phyloP scores from a whole-genome alignment of 2,888 invertebrate species.

The Ethmia dodecea region DNA sequence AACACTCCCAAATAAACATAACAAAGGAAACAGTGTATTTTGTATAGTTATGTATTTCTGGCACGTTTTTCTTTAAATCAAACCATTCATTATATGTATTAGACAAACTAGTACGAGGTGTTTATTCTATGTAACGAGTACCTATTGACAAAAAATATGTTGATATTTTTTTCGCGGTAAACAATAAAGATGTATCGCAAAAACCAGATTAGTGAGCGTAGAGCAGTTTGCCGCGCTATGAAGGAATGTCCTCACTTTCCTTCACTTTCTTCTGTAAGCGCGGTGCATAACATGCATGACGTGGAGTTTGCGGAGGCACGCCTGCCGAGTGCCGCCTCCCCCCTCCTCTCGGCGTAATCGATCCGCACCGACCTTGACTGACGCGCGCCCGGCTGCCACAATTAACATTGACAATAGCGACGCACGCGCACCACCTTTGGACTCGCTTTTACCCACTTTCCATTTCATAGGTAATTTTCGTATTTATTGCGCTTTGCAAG shows the following conservation, averaged over 20 bases:
- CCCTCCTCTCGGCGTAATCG: slow-evolving; percentile 46
- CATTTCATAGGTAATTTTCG: slow-evolving; percentile 40
- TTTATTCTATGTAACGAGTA: too few relatives aligned
- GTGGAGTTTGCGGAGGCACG: slow-evolving; percentile 37
- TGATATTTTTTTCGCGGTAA: too few relatives aligned
- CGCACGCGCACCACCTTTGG: slow-evolving; percentile 46
- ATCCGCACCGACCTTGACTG: slow-evolving; percentile 67
- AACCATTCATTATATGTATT: too few relatives aligned
- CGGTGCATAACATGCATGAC: slow-evolving; percentile 23
- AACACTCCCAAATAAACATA: slow-evolving; percentile 33
- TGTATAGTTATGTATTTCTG: too few relatives aligned
- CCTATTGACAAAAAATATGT: slow-evolving; percentile 4
- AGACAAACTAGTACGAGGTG: too few relatives aligned
- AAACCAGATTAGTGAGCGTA: slow-evolving; percentile 31
- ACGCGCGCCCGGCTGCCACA: slow-evolving; percentile 50
- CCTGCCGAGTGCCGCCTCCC: slow-evolving; percentile 33
- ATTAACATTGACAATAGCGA: slow-evolving; percentile 65
- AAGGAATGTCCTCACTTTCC: slow-evolving; percentile 67
- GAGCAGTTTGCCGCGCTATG: slow-evolving; percentile 37
- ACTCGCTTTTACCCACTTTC: slow-evolving; percentile 39
- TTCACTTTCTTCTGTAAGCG: slow-evolving; percentile 58
- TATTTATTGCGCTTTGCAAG: too few relatives aligned
- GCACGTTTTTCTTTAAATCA: too few relatives aligned
- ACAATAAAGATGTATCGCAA: slow-evolving; percentile 4
- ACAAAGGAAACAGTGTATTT: slow-evolving; percentile 34